Evolutionary conservation across 2,113 vertebrate species (phyloP), one percentile per base, ranked within the genome.

Genomic region (Nerophis ophidion): DNA sequence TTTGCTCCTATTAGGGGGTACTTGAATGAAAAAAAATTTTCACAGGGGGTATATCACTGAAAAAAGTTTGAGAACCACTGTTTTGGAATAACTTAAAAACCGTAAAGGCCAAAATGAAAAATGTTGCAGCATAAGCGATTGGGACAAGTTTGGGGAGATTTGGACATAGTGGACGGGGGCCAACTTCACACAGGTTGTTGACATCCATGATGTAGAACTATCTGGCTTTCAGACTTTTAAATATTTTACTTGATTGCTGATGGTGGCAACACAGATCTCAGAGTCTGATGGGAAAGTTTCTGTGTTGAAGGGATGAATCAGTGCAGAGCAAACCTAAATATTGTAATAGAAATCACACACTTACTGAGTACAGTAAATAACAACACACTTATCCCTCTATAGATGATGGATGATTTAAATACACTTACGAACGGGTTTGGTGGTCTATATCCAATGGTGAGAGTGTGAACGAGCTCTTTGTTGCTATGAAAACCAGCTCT

Each of bases 381-480:
- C 19, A 15, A 9, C 11, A 36, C 8, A 17, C 9, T 40, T 3
- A 8, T 4, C 45, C 4, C 50, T 50, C 36, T 35, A 17, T 48
- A 7, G 16, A 47, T n/a, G n/a, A 42, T 16, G 42, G 56, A n/a
- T 14, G 10, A 8, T 14, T 52, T 45, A 0, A 6, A 6, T 49
- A 10, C 62, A 91, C 93, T 91, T 76, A 95, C 91, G 58, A 88
- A 92, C 48, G 86, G 91, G 11, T 79, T 88, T 12, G 90, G 82
- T 4, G 84, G 75, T 45, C 79, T 81, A 49, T 91, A 92, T 65
- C 92, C 87, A 9, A 95, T 64, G 19, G 82, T 92, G n/a, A 93
- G 62, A 0, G 88, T 90, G 69, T 94, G 92, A 69, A 90, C 10
- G 40, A 76, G 72, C 72, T 95, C 93, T 46, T 86, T 86, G 49